Evolutionary conservation across 1,140 invertebrate species (phyloP).

Genomic region (Formica selysi): DNA sequence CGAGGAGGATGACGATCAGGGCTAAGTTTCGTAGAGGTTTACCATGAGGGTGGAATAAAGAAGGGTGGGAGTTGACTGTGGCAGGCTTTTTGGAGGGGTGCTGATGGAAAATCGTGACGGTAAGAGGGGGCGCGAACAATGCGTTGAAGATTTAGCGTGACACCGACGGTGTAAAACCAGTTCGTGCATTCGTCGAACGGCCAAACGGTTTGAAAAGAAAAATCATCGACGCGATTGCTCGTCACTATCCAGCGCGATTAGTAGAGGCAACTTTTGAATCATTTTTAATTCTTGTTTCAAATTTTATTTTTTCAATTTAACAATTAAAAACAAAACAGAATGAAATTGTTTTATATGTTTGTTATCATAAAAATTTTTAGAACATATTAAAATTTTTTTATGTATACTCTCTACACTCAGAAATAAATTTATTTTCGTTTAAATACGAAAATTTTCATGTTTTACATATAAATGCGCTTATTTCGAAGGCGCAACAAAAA

Average conservation of each 20-base stretch:
- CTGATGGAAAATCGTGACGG: conserved; percentile 81
- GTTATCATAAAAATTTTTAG: not conserved
- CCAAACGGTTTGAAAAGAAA: conserved; percentile 60
- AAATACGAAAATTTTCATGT: not conserved
- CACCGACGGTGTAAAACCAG: conserved; percentile 79
- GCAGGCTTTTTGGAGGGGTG: conserved; percentile 71
- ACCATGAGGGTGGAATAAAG: conserved; percentile 47
- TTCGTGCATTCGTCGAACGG: conserved; percentile 49
- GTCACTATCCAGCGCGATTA: conserved; percentile 11
- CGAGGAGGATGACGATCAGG: conserved; percentile 44
- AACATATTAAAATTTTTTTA: not conserved
- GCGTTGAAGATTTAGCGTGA: conserved; percentile 82
- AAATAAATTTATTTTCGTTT: not conserved
- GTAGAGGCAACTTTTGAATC: not conserved
- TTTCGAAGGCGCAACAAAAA: not conserved
- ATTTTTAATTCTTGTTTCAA: not conserved
- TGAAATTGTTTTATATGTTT: not conserved
- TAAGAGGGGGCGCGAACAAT: conserved; percentile 82
- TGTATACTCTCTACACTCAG: not conserved
- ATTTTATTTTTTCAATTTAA: not conserved
- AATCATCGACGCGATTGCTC: conserved; percentile 10
- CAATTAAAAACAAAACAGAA: not conserved
- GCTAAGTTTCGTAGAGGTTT: conserved; percentile 61
- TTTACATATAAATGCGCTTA: not conserved
- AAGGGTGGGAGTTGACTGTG: conserved; percentile 69